Evolutionary conservation across 2,797 vertebrate genomes (phyloP).

Genomic region (Acipenser oxyrinchus): DNA sequence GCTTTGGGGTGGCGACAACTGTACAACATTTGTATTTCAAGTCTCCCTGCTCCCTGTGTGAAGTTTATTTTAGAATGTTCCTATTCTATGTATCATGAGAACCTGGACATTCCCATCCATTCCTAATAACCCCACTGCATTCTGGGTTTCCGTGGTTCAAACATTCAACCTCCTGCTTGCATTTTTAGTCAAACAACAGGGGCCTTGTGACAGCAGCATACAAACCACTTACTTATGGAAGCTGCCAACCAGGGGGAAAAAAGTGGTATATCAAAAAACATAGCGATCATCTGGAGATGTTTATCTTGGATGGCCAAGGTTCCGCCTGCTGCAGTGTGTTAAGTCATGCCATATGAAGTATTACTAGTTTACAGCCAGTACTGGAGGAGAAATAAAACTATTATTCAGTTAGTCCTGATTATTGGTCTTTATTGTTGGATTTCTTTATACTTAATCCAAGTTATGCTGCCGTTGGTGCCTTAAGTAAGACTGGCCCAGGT

Average conservation of each 20-base stretch:
- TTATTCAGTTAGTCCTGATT: not conserved
- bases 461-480: no score
- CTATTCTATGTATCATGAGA: slow-evolving; percentile 27
- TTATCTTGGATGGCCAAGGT: slow-evolving; percentile 63
- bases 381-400: not conserved
- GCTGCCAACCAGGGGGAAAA: slow-evolving; percentile 5
- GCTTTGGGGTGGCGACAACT: not conserved
- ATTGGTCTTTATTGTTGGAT: not conserved
- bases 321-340: slow-evolving; percentile 48
- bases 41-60: slow-evolving; percentile 12
- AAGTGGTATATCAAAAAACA: slow-evolving; percentile 43
- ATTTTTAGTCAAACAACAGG: slow-evolving; percentile 42
- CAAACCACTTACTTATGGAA: slow-evolving; percentile 9
- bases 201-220: slow-evolving; percentile 42
- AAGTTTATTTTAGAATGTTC: slow-evolving; percentile 33
- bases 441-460: no score
- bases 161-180: slow-evolving; percentile 24
- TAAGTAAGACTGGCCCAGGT: no score
- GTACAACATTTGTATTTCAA: not conserved
- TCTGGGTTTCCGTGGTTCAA: slow-evolving; percentile 33
- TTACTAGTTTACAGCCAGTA: not conserved
- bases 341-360: slow-evolving; percentile 6
- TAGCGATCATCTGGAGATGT: slow-evolving; percentile 61
- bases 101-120: slow-evolving; percentile 36
- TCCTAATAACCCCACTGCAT: slow-evolving; percentile 32